Conservation (phyloP, 2,797 vertebrate species). For the Sebastes reedi region DNA sequence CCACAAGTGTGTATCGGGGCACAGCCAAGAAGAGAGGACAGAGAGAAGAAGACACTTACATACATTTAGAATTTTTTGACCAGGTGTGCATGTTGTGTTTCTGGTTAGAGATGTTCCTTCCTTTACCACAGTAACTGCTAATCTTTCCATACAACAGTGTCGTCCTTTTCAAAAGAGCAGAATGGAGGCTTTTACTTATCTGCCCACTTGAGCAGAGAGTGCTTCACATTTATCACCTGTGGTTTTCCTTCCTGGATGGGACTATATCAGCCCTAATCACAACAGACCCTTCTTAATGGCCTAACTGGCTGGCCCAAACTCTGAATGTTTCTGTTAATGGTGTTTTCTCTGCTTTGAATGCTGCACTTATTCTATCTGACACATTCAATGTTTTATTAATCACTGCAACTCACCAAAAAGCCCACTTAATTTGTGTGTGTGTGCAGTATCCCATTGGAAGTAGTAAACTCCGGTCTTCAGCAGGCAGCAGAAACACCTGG, state of each 20-base stretch:
- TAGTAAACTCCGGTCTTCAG: conserved; percentile 8
- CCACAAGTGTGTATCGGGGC: not conserved
- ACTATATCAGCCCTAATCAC: not conserved
- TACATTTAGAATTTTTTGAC: not conserved
- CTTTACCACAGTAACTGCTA: not conserved
- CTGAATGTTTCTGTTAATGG: not conserved
- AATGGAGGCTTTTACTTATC: not conserved
- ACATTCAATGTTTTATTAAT: conserved; percentile 18
- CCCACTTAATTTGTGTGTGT: not conserved
- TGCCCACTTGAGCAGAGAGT: not conserved
- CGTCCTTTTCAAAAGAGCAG: not conserved
- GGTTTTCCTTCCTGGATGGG: not conserved
- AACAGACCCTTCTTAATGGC: not conserved
- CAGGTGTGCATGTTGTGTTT: not conserved
- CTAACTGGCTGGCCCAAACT: not conserved
- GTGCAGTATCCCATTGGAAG: not conserved
- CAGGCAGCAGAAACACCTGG: conserved; percentile 56
- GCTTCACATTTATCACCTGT: not conserved
- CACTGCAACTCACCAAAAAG: not conserved
- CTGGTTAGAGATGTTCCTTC: not conserved
- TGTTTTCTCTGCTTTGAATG: not conserved
- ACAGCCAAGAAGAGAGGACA: not conserved
- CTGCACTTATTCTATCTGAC: not conserved
- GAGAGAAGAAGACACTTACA: not conserved
- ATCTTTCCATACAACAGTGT: not conserved